Conservation (phyloP, 2,113 vertebrate genomes). For the Podarcis muralis region DNA sequence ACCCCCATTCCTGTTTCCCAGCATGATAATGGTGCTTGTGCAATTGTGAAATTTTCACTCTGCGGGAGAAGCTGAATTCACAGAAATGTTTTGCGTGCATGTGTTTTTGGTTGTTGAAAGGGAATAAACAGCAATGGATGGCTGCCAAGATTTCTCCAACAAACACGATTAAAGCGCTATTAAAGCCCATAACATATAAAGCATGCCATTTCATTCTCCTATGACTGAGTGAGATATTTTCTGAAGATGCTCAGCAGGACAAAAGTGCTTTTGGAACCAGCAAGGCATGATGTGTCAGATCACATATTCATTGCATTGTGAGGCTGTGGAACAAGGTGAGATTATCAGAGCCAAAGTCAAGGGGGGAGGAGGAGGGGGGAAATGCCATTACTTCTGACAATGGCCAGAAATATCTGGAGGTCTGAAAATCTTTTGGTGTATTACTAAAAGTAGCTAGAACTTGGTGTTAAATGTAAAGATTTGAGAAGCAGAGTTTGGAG, state of each 20-base stretch:
- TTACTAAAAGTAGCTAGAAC: background rate
- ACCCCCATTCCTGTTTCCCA: background rate
- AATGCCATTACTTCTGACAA: background rate
- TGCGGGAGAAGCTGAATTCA: background rate
- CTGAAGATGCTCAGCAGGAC: background rate
- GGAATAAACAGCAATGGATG: background rate
- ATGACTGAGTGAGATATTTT: background rate
- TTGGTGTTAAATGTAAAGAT: background rate
- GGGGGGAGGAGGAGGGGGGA: too few species aligned
- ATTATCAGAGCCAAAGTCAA: background rate
- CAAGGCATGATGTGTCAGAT: background rate
- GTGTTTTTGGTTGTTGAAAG: background rate
- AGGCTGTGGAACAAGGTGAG: background rate
- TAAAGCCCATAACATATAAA: background rate
- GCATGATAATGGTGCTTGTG: background rate
- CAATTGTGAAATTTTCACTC: background rate
- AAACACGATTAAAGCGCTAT: background rate
- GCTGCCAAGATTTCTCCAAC: background rate
- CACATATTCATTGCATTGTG: background rate
- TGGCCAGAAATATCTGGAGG: background rate
- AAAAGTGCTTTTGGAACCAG: background rate
- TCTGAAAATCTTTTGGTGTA: background rate
- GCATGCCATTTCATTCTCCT: background rate
- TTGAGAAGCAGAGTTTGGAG: background rate
- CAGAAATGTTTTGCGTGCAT: background rate